phyloP scores from a whole-genome alignment of 53 echinoderm and acorn worm species.

The Luidia sarsii region DNA sequence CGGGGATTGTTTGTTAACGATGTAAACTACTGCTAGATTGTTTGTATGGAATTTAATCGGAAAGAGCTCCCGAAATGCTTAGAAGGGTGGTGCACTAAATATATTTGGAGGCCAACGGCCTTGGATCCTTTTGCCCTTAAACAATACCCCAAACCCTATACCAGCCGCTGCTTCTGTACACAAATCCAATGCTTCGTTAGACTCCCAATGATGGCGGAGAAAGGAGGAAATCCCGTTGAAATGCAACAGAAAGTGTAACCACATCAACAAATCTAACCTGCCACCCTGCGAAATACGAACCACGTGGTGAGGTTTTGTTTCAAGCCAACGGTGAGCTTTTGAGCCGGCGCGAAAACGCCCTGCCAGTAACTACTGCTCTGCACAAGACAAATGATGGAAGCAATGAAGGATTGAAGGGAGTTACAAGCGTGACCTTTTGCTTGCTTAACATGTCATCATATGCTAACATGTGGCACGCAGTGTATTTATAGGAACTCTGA shows the following conservation, averaged over 20 bases:
- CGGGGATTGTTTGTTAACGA: slow-evolving; percentile 41
- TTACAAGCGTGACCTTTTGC: slow-evolving; percentile 27
- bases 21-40: slow-evolving; percentile 40
- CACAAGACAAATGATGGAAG: slow-evolving; percentile 19
- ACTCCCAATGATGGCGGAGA: slow-evolving; percentile 3
- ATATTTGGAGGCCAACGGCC: background rate
- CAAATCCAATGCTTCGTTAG: slow-evolving; percentile 2
- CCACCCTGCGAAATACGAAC: slow-evolving; percentile 35
- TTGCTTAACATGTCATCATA: no score
- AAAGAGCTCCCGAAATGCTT: background rate
- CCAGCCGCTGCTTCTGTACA: slow-evolving; percentile 50
- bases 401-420: slow-evolving; percentile 11
- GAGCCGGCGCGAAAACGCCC: slow-evolving; percentile 26
- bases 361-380: slow-evolving; percentile 10
- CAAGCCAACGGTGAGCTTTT: background rate
- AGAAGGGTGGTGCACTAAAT: background rate
- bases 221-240: slow-evolving; percentile 46
- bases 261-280: slow-evolving; percentile 38
- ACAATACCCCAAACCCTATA: slow-evolving; percentile 56
- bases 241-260: slow-evolving; percentile 30
- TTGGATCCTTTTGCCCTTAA: slow-evolving; percentile 48
- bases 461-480: no score
- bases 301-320: slow-evolving; percentile 9
- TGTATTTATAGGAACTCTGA: no score
- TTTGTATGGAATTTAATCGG: slow-evolving; percentile 1